Percentiles rank a stretch among this genome's conserved stretches.
Evolutionary conservation across 2,113 vertebrate genomes (phyloP).

Genomic region (Heteronetta atricapilla): DNA sequence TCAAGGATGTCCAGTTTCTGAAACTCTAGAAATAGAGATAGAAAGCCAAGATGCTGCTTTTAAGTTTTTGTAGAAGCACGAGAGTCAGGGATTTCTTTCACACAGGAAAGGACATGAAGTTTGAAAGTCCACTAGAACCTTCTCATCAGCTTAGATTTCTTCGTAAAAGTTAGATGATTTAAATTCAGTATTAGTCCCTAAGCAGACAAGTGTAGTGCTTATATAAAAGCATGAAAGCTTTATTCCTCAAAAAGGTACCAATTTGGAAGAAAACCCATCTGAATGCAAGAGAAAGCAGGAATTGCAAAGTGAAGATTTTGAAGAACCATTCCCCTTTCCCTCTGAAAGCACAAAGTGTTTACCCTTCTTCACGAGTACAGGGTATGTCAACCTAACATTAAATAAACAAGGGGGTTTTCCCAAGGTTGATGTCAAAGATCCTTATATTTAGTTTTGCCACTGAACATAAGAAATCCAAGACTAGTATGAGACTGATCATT

Average conservation of each 20-base stretch:
- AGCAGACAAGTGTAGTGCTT: neutral
- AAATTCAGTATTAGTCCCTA: neutral
- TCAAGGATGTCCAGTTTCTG: rapidly evolving
- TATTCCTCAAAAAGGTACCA: neutral
- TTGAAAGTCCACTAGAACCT: neutral
- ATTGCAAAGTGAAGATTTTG: rapidly evolving
- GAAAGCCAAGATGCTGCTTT: neutral
- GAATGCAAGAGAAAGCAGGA: neutral
- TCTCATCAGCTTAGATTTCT: neutral
- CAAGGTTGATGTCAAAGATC: neutral
- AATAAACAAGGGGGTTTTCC: neutral
- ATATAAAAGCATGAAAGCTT: neutral
- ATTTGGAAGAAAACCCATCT: neutral
- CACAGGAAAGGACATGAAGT: neutral
- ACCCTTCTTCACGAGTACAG: rapidly evolving
- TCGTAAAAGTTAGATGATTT: rapidly evolving
- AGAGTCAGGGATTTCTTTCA: neutral
- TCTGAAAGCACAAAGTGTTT: neutral
- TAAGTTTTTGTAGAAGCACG: rapidly evolving
- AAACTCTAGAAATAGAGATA: neutral
- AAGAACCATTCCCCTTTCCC: neutral
- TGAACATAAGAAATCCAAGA: rapidly evolving
- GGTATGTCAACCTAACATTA: neutral
- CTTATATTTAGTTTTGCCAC: neutral
- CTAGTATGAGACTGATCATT: rapidly evolving